These are phyloP conservation scores for Drosophila teissieri DNA, from an alignment of 1,140 invertebrate species.

Conservation along the genomic window DNA sequence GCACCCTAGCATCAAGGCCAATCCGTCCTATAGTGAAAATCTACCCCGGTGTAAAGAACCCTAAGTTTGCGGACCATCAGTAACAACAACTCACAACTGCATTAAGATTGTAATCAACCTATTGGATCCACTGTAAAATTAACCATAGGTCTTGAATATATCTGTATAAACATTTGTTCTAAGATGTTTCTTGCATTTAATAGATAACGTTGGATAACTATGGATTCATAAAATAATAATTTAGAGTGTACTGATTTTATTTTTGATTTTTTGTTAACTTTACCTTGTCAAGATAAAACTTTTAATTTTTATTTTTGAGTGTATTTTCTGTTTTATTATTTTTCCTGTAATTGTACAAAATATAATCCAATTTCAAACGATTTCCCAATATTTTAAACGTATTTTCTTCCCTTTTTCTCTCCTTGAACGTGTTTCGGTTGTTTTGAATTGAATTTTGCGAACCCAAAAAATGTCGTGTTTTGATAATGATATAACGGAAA, in stretches of 20 bases:
- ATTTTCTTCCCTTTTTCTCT: slow-evolving; percentile 76
- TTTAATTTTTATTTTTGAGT: slow-evolving; percentile 9
- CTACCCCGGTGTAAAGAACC: slow-evolving; percentile 17
- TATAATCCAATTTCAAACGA: slow-evolving; percentile 26
- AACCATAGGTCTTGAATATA: not conserved
- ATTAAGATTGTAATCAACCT: not conserved
- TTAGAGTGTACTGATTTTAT: not conserved
- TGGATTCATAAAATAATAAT: slow-evolving; percentile 7
- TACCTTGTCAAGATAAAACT: not conserved
- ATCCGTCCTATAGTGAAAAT: slow-evolving; percentile 9
- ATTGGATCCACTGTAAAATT: slow-evolving; percentile 24
- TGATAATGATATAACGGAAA: slow-evolving; percentile 45
- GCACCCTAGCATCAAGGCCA: slow-evolving; percentile 80
- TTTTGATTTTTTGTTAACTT: slow-evolving; percentile 3
- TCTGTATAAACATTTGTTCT: too few relatives aligned
- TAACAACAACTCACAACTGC: not conserved
- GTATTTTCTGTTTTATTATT: slow-evolving; percentile 7
- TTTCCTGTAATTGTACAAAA: slow-evolving; percentile 12
- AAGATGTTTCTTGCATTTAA: not conserved
- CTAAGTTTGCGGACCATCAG: slow-evolving; percentile 12
- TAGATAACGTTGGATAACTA: not conserved
- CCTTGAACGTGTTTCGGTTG: slow-evolving; percentile 60
- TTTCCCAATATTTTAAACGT: slow-evolving; percentile 63
- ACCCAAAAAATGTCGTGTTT: slow-evolving; percentile 43
- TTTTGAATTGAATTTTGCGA: slow-evolving; percentile 58